Conservation (phyloP, 2,888 invertebrate species). For the Mantis religiosa region DNA sequence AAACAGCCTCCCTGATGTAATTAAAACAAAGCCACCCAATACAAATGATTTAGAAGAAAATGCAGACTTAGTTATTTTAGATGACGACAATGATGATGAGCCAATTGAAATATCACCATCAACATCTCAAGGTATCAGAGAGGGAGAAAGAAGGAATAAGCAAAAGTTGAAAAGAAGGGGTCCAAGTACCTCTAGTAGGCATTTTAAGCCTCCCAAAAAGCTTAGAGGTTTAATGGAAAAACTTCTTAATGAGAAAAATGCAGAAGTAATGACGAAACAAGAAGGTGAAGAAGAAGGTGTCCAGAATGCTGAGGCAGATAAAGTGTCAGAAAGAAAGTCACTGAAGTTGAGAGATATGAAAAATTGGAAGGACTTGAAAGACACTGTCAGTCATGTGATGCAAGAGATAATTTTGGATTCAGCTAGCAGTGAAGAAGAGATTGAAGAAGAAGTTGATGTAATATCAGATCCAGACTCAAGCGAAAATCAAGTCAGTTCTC, state of each 20-base stretch:
- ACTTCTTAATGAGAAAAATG: background rate
- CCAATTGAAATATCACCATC: background rate
- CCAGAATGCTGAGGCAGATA: background rate
- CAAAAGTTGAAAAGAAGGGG: background rate
- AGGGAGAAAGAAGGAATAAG: background rate
- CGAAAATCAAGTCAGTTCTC: background rate
- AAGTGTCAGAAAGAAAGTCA: background rate
- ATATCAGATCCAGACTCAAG: background rate
- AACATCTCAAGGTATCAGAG: background rate
- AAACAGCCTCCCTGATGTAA: background rate
- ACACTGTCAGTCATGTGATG: background rate
- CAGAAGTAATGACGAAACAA: background rate
- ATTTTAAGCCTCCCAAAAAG: background rate
- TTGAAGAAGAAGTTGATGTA: background rate
- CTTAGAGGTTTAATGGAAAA: background rate
- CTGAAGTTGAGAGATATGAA: background rate
- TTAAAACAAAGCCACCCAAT: background rate
- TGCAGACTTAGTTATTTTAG: background rate
- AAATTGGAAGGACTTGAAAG: background rate
- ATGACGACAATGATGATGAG: conserved; percentile 5
- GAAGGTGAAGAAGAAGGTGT: background rate
- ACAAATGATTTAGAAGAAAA: background rate
- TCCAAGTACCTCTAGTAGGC: background rate
- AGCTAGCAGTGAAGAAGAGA: background rate
- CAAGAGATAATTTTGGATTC: background rate